Percentiles rank a stretch among this genome's conserved stretches.
These are phyloP conservation scores for Xenopus petersii DNA, from an alignment of 2,797 vertebrate species.

Conservation along the genomic window DNA sequence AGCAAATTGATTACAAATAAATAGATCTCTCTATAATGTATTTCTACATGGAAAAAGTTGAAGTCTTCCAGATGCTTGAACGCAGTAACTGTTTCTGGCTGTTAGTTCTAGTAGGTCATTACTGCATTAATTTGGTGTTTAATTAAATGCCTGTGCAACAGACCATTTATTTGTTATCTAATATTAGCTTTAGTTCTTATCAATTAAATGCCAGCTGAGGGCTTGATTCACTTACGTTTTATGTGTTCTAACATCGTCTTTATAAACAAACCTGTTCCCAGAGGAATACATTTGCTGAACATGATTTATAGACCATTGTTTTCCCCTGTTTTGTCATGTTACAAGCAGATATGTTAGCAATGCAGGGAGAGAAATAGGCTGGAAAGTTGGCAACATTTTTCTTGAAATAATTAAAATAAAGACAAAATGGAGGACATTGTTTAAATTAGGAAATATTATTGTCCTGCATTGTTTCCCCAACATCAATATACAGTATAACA, in stretches of 20 bases:
- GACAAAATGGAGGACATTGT: too few relatives aligned
- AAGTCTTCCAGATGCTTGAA: conserved; percentile 71
- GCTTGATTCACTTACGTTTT: conserved; percentile 74
- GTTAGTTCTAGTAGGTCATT: conserved; percentile 82
- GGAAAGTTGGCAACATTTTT: conserved; percentile 4
- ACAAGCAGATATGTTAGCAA: conserved; percentile 12
- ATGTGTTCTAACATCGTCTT: conserved; percentile 66
- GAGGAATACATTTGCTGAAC: conserved; percentile 20
- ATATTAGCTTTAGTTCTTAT: conserved; percentile 83
- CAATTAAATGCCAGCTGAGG: conserved; percentile 79
- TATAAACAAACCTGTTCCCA: conserved; percentile 63
- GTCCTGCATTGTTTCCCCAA: too few relatives aligned
- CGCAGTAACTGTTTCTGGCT: conserved; percentile 73
- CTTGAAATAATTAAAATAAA: too few relatives aligned
- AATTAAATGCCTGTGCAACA: conserved; percentile 82
- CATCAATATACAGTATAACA: too few relatives aligned
- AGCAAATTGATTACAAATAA: conserved; percentile 55
- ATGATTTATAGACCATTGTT: conserved; percentile 41
- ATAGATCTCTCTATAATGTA: conserved; percentile 62
- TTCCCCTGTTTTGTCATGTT: conserved; percentile 19
- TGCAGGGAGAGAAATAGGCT: not conserved
- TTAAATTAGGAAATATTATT: too few relatives aligned
- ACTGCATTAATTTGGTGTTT: conserved; percentile 81
- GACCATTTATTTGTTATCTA: conserved; percentile 83
- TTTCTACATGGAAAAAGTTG: conserved; percentile 64